These are phyloP conservation scores for Stomatorhinus ivindoensis DNA, from an alignment of 2,113 vertebrate species.

Conservation along the genomic window DNA sequence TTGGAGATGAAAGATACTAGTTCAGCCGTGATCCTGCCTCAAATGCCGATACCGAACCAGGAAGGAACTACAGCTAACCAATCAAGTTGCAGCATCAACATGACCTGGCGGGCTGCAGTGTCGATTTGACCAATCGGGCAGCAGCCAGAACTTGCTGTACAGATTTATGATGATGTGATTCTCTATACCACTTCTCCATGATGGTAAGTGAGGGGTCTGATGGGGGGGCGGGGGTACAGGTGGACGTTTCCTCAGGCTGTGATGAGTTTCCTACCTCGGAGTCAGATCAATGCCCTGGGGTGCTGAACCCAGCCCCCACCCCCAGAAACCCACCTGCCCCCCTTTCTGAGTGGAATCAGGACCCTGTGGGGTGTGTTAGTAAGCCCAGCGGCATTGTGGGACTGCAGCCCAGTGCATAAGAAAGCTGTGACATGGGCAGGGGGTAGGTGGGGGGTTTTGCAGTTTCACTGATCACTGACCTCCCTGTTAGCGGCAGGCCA, in stretches of 20 bases:
- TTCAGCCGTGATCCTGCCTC: background rate
- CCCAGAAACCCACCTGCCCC: background rate
- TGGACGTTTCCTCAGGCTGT: background rate
- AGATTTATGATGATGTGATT: background rate
- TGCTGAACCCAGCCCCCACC: background rate
- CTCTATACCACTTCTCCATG: background rate
- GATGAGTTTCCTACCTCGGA: background rate
- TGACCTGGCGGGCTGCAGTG: background rate
- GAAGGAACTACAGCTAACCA: background rate
- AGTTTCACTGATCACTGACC: no score
- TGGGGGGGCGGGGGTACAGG: background rate
- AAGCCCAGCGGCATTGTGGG: background rate
- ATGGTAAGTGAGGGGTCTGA: background rate
- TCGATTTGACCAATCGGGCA: background rate
- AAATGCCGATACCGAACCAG: background rate
- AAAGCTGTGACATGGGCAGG: background rate
- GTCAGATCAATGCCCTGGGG: background rate
- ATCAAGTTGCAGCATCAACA: background rate
- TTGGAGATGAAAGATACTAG: background rate
- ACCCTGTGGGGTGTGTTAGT: background rate
- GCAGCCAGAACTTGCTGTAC: background rate
- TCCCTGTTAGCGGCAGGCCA: background rate
- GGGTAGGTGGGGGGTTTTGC: no score
- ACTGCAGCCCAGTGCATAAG: background rate
- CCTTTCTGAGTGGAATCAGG: background rate